Base-by-base conservation (phyloP, 2,113 vertebrate species). In the Platycercus adscitus region DNA sequence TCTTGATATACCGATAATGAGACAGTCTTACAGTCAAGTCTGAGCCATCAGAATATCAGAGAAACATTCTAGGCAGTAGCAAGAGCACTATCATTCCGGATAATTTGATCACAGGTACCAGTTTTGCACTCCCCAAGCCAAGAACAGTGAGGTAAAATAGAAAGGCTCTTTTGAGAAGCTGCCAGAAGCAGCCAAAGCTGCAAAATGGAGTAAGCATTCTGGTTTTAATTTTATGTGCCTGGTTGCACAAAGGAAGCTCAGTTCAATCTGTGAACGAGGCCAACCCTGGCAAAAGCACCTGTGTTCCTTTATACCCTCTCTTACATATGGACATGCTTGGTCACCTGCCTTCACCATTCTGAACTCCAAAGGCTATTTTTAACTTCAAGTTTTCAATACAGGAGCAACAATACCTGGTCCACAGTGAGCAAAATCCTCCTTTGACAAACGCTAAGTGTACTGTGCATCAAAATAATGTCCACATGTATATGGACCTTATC, bases 301-400 rank as follows among this genome's bases (percentile, higher is more conserved):
- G 8, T 35, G 3, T 16, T 82, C 19, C 11, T 43, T 28, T 77
- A 35, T 24, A 44, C 33, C 5, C 6, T 61, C 16, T 64, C 50
- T 44, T 19, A 21, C 5, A 17, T 8, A 21, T 0, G 2, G 37
- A 35, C 1, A 1, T 23, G 17, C 5, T 33, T 53, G 13, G 50
- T 31, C 69, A 68, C 21, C 11, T 31, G 7, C 13, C 17, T 19
- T 37, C 33, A 71, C 9, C 2, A 19, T 12, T 31, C 21, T 10
- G 37, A 66, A 52, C 8, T 56, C 25, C 20, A n/a, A 79, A 85
- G 21, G 7, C 10, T 6, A 25, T 55, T 89, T 84, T 43, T 25
- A 81, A 26, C 35, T 31, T 18, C 12, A 53, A 44, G 19, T 3
- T 71, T 71, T 11, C 44, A 47, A 20, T 31, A 24, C 6, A n/a